These are phyloP conservation scores for Sorex fumeus DNA, from an alignment of 2,113 vertebrate species.

Conservation along the genomic window DNA sequence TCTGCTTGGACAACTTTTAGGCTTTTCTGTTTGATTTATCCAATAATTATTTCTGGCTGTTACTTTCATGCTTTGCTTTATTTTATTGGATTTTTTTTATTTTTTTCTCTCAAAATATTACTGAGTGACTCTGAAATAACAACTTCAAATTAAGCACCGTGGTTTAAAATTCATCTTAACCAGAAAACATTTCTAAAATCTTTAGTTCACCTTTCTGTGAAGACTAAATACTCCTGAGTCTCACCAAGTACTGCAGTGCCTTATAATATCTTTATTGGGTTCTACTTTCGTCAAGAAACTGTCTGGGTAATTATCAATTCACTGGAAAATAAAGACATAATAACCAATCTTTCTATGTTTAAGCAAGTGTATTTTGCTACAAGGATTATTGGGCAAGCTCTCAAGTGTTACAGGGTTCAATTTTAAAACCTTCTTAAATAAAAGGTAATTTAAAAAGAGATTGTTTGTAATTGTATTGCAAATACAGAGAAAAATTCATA, in stretches of 20 bases:
- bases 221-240: neutral
- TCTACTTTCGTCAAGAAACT: conserved; percentile 7
- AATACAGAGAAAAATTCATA: neutral
- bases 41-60: neutral
- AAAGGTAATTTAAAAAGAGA: conserved; percentile 23
- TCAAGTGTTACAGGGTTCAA: conserved; percentile 8
- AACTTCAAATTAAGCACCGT: neutral
- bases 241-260: neutral
- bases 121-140: neutral
- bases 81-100: neutral
- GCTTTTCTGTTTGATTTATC: neutral
- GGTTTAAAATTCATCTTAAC: neutral
- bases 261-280: neutral
- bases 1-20: neutral
- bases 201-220: neutral
- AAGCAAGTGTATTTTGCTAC: conserved; percentile 20
- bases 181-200: neutral
- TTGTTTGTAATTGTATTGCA: neutral
- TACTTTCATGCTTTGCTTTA: neutral
- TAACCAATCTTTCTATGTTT: neutral
- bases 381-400: neutral
- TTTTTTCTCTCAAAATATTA: neutral
- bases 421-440: conserved; percentile 50
- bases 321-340: conserved; percentile 5
- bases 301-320: conserved; percentile 1